Conservation (phyloP, 2,797 vertebrate species). For the Betta splendens region DNA sequence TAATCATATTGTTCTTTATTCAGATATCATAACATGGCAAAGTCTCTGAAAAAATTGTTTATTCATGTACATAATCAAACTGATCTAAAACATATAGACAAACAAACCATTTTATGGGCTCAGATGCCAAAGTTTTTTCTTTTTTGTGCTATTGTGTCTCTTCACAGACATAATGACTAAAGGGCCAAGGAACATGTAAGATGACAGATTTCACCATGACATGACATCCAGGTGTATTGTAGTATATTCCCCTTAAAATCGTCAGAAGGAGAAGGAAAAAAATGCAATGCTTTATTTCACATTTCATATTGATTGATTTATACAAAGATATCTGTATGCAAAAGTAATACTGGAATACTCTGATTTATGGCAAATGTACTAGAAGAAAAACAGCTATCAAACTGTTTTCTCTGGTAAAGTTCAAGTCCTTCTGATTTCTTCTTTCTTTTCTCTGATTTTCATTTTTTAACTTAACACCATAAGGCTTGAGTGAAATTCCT, state of each 20-base stretch:
- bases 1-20: conserved; percentile 4
- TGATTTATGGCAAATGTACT: not conserved
- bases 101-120: not conserved
- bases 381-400: not conserved
- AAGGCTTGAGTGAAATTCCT: not conserved
- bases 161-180: conserved; percentile 1
- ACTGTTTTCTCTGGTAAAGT: not conserved
- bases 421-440: not conserved
- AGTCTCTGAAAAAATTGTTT: not conserved
- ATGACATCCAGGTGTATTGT: not conserved
- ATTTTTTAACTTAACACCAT: conserved; percentile 10
- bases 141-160: not conserved
- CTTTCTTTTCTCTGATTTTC: conserved; percentile 12
- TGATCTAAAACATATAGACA: conserved; percentile 2
- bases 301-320: not conserved
- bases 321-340: not conserved
- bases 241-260: not conserved
- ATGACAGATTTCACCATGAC: not conserved
- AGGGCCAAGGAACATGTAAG: conserved; percentile 7
- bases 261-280: not conserved
- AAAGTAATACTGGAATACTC: not conserved
- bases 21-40: conserved; percentile 8
- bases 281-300: conserved; percentile 12
- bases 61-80: not conserved
- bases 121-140: not conserved